Conservation (phyloP, 2,113 vertebrate genomes). For the Boleophthalmus pectinirostris region DNA sequence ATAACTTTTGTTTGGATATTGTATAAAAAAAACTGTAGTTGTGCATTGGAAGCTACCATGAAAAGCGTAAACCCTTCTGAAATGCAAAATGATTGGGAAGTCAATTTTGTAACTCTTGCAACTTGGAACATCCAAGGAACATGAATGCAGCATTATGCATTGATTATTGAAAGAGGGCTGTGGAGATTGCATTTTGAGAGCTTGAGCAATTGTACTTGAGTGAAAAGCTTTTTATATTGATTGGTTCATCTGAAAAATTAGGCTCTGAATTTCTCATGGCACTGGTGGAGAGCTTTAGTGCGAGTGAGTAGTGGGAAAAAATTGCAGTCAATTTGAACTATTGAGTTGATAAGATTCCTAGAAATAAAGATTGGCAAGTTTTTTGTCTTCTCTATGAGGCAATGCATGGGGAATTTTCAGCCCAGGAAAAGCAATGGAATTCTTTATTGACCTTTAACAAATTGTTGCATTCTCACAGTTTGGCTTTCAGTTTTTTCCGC, state of each 20-base stretch:
- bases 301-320: conserved; percentile 21
- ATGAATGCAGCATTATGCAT: neutral
- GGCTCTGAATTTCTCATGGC: conserved; percentile 1
- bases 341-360: conserved; percentile 18
- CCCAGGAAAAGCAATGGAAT: conserved; percentile 20
- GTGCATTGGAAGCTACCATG: too few relatives aligned
- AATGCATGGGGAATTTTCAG: conserved; percentile 14
- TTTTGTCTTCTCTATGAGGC: conserved; percentile 18
- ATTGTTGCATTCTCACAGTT: conserved; percentile 11
- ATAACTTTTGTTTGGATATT: neutral
- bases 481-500: conserved; percentile 12
- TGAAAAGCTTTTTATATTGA: conserved; percentile 9
- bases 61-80: neutral
- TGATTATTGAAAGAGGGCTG: conserved; percentile 2
- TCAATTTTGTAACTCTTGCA: neutral
- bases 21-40: neutral
- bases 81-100: neutral
- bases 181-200: neutral
- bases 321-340: conserved; percentile 7
- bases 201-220: neutral
- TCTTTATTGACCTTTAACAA: conserved; percentile 37
- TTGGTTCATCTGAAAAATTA: conserved; percentile 9
- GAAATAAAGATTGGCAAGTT: conserved; percentile 12
- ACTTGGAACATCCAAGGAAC: neutral
- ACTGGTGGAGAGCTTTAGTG: neutral